These are phyloP conservation scores for Sebastiscus albofasciatus DNA, from an alignment of 2,797 vertebrate species.

Conservation along the genomic window DNA sequence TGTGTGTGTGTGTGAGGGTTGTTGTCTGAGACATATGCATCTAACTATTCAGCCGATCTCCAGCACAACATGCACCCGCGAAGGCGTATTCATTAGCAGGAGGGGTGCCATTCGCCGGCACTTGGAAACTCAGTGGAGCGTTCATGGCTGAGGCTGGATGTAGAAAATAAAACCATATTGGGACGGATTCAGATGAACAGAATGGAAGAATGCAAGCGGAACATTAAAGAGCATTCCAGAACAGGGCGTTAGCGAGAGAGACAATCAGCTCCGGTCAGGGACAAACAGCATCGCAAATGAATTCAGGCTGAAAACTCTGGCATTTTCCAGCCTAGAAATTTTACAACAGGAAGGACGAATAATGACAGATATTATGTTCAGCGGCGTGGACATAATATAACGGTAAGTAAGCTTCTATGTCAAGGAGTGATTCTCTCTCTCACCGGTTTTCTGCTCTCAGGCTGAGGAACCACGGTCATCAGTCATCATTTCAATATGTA, in stretches of 20 bases:
- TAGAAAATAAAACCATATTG: constrained; percentile 66
- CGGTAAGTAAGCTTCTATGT: constrained; percentile 39
- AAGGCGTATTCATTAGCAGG: constrained; percentile 58
- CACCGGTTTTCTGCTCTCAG: background rate
- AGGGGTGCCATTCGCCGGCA: constrained; percentile 47
- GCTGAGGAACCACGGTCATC: constrained; percentile 1
- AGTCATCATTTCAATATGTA: constrained; percentile 7
- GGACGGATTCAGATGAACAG: constrained; percentile 37
- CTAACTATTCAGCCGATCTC: constrained; percentile 42
- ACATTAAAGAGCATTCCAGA: constrained; percentile 62
- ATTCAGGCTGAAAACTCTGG: constrained; percentile 31
- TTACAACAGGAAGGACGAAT: constrained; percentile 48
- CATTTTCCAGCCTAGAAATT: constrained; percentile 55
- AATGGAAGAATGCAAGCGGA: constrained; percentile 58
- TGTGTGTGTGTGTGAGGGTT: constrained; percentile 2
- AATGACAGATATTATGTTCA: constrained; percentile 58
- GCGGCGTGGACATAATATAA: constrained; percentile 45
- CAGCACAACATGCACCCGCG: constrained; percentile 31
- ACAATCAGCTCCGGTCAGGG: constrained; percentile 44
- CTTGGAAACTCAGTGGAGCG: constrained; percentile 57
- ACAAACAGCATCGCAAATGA: constrained; percentile 52
- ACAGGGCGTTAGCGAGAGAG: constrained; percentile 32
- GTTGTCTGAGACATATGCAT: constrained; percentile 50
- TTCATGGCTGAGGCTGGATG: constrained; percentile 40
- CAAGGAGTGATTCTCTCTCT: constrained; percentile 29